Evolutionary conservation across 2,797 vertebrate genomes (phyloP).

Genomic region (Neosilurus hyrtlii): DNA sequence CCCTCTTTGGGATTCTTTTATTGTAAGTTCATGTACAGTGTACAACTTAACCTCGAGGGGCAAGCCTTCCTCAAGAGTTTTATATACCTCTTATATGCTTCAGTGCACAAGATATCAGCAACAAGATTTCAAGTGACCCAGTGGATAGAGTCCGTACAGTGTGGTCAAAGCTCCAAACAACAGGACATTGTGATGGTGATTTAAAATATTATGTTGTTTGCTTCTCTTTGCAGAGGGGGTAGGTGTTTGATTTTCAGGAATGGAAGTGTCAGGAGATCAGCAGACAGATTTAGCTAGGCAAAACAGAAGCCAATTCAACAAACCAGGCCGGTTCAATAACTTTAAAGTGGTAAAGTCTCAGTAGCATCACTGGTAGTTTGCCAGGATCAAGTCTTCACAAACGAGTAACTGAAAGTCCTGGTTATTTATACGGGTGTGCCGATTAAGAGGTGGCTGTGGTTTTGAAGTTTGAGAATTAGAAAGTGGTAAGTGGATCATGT

Average conservation of each 20-base stretch:
- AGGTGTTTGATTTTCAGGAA: background rate
- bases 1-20: background rate
- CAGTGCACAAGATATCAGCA: background rate
- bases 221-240: background rate
- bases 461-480: background rate
- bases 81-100: background rate
- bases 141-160: background rate
- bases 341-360: background rate
- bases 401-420: background rate
- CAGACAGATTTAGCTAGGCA: background rate
- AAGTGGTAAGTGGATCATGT: background rate
- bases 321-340: background rate
- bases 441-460: background rate
- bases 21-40: background rate
- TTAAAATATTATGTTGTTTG: constrained; percentile 8
- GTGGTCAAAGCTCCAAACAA: background rate
- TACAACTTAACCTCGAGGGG: background rate
- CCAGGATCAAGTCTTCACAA: background rate
- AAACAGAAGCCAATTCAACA: background rate
- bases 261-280: background rate
- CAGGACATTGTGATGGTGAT: background rate
- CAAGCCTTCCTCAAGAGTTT: background rate
- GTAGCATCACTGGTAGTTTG: background rate
- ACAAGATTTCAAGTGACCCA: background rate
- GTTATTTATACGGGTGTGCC: background rate